Evolutionary conservation across 2,113 vertebrate genomes (phyloP).

Genomic region (Scytalopus superciliaris): DNA sequence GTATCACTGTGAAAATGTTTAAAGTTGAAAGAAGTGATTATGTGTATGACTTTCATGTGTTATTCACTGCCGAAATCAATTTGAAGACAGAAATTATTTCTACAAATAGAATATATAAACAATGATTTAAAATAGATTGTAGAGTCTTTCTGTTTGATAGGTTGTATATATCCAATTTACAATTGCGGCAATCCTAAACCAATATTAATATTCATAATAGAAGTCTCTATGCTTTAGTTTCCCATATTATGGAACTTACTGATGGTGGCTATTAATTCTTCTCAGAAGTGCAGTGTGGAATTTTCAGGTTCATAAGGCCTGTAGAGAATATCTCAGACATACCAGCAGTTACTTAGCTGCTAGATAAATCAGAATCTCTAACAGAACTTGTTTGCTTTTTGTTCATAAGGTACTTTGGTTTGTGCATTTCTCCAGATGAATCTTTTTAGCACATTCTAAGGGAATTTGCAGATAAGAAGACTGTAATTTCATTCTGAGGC

Average conservation of each 20-base stretch:
- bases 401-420: accelerated
- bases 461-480: not conserved
- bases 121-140: not conserved
- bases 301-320: not conserved
- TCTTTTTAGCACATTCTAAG: not conserved
- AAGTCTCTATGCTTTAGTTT: not conserved
- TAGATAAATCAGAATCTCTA: not conserved
- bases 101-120: not conserved
- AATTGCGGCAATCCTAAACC: not conserved
- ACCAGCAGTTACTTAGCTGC: not conserved
- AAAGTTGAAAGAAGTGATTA: not conserved
- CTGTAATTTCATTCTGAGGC: not conserved
- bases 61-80: not conserved
- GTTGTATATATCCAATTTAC: accelerated
- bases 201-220: not conserved
- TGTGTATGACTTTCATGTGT: accelerated
- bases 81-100: not conserved
- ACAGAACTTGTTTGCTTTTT: not conserved
- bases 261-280: not conserved
- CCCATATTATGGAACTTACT: not conserved
- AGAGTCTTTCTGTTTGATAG: not conserved
- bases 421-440: not conserved
- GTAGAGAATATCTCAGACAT: not conserved
- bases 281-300: not conserved
- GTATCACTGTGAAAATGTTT: not conserved